Base-by-base conservation (phyloP, 2,113 vertebrate genomes). In the Merops nubicus region DNA sequence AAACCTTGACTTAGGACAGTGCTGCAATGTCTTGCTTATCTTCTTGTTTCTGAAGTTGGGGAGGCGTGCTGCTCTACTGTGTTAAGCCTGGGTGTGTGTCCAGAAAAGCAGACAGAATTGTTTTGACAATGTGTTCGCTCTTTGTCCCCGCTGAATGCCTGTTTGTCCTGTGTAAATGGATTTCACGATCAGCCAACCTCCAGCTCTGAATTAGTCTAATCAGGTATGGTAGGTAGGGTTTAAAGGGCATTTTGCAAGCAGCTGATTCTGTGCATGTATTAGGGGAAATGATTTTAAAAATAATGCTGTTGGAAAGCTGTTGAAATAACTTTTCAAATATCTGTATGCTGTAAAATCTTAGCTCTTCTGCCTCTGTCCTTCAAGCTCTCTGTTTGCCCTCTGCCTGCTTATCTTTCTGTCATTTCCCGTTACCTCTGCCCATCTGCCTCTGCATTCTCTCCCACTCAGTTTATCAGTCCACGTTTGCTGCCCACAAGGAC, bases 351-450 rank as follows among this genome's bases (percentile, higher is more conserved):
- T 86, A 60, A 63, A 93, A 91, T 90, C 62, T 84, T 51, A 36
- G 21, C 28, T 89, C 43, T 54, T 93, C 70, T 91, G 69, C 75
- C 59, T 81, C 75, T 92, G 74, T 96, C 68, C 96, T 97, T 96
- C 95, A 97, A 85, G 85, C 88, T 91, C 73, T 74, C 64, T 92
- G 85, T 72, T 72, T 85, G 76, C 91, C 79, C 89, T 95, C 88
- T 70, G 62, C 87, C 93, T 88, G 89, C 60, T 91, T 87, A 79
- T 89, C 90, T 95, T 86, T 89, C 96, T 97, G 96, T 97, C 95
- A 77, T 91, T 96, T 92, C 97, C 11, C 33, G 96, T 98, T 96
- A 85, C 94, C 88, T 97, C 94, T 92, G 56, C 96, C 87, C 75
- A 88, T 96, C 94, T 96, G 92, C 89, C 79, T 95, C 72, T 68